Conservation (phyloP, 2,888 invertebrate species). For the Pyrrhosoma nymphula region DNA sequence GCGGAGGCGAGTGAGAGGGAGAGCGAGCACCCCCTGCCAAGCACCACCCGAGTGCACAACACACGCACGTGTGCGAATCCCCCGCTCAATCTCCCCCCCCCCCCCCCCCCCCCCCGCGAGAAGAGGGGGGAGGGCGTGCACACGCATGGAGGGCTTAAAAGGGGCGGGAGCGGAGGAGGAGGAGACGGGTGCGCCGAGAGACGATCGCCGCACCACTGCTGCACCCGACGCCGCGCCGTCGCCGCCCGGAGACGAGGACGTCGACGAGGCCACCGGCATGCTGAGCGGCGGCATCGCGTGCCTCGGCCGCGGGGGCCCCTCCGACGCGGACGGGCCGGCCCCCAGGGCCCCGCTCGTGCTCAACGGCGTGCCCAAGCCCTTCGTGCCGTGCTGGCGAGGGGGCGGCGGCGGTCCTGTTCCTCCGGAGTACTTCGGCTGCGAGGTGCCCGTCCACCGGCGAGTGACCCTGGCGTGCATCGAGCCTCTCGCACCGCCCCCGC, state of each 20-base stretch:
- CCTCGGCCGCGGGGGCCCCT: conserved; percentile 5
- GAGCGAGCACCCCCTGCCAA: neutral
- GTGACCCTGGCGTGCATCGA: conserved; percentile 50
- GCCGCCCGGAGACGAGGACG: neutral
- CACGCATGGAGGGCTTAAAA: conserved; percentile 44
- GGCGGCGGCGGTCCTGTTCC: neutral
- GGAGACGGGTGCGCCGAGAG: neutral
- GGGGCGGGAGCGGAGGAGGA: conserved; percentile 33
- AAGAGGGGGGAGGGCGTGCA: neutral
- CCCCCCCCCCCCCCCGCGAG: neutral
- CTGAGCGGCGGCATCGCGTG: conserved; percentile 22
- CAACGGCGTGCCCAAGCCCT: conserved; percentile 52
- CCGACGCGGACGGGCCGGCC: neutral
- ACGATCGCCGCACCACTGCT: neutral
- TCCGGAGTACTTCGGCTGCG: neutral
- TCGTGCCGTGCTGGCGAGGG: neutral
- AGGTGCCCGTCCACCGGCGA: conserved; percentile 17
- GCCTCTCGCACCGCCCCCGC: neutral
- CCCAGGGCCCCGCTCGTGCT: conserved; percentile 8
- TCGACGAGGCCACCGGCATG: neutral
- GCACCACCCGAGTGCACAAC: neutral
- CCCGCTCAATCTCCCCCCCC: too few relatives aligned
- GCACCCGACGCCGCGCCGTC: neutral
- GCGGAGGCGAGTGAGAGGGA: neutral
- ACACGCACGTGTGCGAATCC: too few relatives aligned